Evolutionary conservation across 2,888 invertebrate genomes (phyloP).

Genomic region (Eupsilia transversa): DNA sequence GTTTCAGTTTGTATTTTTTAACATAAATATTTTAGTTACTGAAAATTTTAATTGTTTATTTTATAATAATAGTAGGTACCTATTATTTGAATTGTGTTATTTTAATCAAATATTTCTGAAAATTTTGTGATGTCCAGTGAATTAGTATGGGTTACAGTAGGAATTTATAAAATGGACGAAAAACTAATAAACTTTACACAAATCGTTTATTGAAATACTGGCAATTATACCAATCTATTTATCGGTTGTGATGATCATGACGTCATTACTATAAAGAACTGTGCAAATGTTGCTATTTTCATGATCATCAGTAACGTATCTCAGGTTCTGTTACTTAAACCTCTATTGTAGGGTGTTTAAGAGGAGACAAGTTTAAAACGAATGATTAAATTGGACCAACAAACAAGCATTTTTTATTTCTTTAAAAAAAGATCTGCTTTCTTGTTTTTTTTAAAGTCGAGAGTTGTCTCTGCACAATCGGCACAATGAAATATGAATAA

Average conservation of each 20-base stretch:
- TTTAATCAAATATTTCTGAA: conserved; percentile 15
- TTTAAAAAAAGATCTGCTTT: not conserved
- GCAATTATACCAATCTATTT: not conserved
- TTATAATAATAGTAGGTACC: not conserved
- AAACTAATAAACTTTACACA: not conserved
- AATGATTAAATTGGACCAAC: too few relatives aligned
- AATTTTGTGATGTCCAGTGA: not conserved
- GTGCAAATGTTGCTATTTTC: not conserved
- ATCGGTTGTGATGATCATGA: not conserved
- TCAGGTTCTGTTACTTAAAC: not conserved
- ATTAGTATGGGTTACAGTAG: not conserved
- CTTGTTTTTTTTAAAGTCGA: too few relatives aligned
- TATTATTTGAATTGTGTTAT: conserved; percentile 1
- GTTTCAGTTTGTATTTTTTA: conserved; percentile 13
- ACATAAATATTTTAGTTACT: conserved; percentile 24
- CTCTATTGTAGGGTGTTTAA: not conserved
- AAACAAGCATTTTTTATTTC: too few relatives aligned
- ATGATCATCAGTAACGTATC: not conserved
- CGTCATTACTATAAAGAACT: not conserved
- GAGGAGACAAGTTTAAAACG: not conserved
- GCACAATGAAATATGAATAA: not conserved
- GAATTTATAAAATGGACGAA: not conserved
- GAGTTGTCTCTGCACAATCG: not conserved
- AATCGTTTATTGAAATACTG: not conserved
- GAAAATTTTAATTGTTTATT: conserved; percentile 23